Evolutionary conservation across 2,797 vertebrate genomes (phyloP).

Genomic region (Hydrocynus forskahlii): DNA sequence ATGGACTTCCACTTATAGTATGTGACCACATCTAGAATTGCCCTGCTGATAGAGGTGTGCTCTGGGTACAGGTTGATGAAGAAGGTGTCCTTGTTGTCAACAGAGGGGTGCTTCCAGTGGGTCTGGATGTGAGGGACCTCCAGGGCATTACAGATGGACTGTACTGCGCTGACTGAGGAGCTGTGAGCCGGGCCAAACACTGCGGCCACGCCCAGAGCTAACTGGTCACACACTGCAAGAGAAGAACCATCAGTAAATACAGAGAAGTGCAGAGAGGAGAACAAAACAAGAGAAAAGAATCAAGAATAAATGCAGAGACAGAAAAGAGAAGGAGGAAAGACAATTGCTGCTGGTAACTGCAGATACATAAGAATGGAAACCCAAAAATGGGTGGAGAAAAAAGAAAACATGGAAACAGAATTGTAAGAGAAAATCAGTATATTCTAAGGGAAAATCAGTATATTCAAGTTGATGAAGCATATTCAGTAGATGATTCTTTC

Average conservation of each 20-base stretch:
- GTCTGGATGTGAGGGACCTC: slow-evolving; percentile 98
- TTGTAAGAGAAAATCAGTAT: not conserved
- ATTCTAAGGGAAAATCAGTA: no score
- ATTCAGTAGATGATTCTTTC: no score
- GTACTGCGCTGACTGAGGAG: slow-evolving; percentile 93
- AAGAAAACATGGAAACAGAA: not conserved
- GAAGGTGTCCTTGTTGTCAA: slow-evolving; percentile 92
- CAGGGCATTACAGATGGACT: slow-evolving; percentile 96
- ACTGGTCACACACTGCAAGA: slow-evolving; percentile 90
- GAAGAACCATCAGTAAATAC: not conserved
- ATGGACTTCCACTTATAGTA: slow-evolving; percentile 93
- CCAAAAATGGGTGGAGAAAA: not conserved
- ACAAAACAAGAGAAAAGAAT: not conserved
- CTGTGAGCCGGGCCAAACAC: slow-evolving; percentile 95
- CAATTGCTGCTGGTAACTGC: no score
- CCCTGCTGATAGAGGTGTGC: slow-evolving; percentile 91
- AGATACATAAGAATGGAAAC: not conserved
- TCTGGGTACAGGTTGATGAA: slow-evolving; percentile 97
- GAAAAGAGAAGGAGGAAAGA: not conserved
- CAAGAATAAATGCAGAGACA: not conserved
- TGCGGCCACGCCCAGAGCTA: slow-evolving; percentile 93
- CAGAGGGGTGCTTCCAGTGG: slow-evolving; percentile 92
- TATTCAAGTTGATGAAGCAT: no score
- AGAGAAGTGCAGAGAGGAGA: not conserved
- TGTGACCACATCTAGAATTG: slow-evolving; percentile 92